Evolutionary conservation across 2,888 invertebrate species (phyloP).

Genomic region (Dynastes hyllus): DNA sequence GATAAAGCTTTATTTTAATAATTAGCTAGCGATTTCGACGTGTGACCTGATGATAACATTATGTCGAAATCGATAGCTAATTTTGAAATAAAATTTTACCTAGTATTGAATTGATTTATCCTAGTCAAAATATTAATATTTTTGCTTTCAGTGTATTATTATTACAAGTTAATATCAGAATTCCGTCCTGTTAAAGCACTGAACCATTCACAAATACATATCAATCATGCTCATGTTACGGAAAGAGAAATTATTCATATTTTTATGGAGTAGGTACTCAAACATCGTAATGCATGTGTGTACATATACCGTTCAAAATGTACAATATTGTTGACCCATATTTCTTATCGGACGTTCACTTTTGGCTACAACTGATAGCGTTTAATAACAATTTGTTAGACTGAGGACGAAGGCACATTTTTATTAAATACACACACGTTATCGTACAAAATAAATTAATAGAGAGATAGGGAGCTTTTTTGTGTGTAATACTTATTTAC

Average conservation of each 20-base stretch:
- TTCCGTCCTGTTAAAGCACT: too few species aligned
- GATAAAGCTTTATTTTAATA: too few species aligned
- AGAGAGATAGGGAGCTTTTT: neutral
- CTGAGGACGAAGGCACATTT: neutral
- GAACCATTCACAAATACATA: too few species aligned
- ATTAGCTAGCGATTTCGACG: too few species aligned
- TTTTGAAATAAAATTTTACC: too few species aligned
- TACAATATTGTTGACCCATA: constrained; percentile 39
- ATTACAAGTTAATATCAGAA: too few species aligned
- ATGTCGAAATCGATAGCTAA: too few species aligned
- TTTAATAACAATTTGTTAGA: constrained; percentile 28
- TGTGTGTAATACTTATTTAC: too few species aligned
- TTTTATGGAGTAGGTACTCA: neutral
- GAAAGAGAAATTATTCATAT: constrained; percentile 11
- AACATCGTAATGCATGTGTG: constrained; percentile 1
- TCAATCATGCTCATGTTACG: neutral
- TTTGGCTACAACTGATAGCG: constrained; percentile 33
- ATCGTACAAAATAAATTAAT: constrained; percentile 5
- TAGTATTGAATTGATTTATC: too few species aligned
- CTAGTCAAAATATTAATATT: too few species aligned
- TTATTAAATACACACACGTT: constrained; percentile 4
- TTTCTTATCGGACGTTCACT: constrained; percentile 41
- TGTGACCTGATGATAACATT: too few species aligned
- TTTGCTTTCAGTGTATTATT: too few species aligned
- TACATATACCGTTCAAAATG: neutral